Evolutionary conservation across 2,888 invertebrate genomes (phyloP).

Genomic region (Xestia rhomboidea): DNA sequence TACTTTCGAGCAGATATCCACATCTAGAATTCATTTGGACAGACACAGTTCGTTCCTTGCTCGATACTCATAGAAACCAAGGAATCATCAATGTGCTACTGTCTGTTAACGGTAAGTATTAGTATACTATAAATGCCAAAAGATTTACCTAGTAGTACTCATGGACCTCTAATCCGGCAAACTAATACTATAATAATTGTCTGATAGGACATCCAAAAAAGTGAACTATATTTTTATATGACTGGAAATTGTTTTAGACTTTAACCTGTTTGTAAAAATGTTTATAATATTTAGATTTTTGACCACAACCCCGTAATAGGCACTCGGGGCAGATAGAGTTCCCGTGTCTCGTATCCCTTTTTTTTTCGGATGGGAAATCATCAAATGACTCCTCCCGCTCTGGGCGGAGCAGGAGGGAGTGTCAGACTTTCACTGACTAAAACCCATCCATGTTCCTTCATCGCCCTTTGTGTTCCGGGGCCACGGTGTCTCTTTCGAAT

Average conservation of each 20-base stretch:
- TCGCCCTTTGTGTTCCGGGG: too few relatives aligned
- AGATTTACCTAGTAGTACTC: neutral
- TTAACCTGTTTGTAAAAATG: too few relatives aligned
- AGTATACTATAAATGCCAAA: neutral
- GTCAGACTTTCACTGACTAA: too few relatives aligned
- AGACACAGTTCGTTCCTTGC: conserved; percentile 92
- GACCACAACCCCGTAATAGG: neutral
- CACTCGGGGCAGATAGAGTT: too few relatives aligned
- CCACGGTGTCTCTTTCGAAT: too few relatives aligned
- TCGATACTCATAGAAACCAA: conserved; percentile 94
- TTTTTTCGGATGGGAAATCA: too few relatives aligned
- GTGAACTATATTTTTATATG: too few relatives aligned
- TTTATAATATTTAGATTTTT: neutral
- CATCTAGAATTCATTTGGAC: conserved; percentile 91
- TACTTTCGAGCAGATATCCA: conserved; percentile 91
- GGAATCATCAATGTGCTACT: conserved; percentile 93
- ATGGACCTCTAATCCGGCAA: neutral
- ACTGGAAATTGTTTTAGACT: too few relatives aligned
- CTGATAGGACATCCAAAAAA: neutral
- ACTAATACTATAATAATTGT: neutral
- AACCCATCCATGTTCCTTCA: too few relatives aligned
- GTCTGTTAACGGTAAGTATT: conserved; percentile 90
- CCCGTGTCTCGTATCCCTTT: neutral
- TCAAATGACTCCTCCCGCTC: too few relatives aligned
- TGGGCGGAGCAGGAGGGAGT: too few relatives aligned